These are phyloP conservation scores for Sinotaia quadrata DNA, from an alignment of 2,888 invertebrate species.

Conservation along the genomic window DNA sequence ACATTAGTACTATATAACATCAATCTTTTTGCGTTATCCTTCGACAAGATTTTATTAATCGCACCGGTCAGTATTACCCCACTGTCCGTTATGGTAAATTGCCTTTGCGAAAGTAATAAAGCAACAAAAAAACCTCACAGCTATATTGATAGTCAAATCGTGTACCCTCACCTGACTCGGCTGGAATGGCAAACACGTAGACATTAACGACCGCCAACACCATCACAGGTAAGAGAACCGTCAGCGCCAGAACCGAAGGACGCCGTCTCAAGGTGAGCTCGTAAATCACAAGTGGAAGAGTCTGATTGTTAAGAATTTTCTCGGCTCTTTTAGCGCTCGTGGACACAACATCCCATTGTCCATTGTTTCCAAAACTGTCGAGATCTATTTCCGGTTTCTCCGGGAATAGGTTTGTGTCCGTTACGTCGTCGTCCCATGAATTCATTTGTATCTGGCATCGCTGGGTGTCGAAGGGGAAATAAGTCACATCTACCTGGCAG, in stretches of 20 bases:
- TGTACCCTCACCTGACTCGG: slow-evolving; percentile 3
- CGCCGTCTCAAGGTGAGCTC: slow-evolving; percentile 13
- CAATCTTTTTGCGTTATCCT: too few relatives aligned
- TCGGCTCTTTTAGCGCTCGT: background rate
- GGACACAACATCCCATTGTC: slow-evolving; percentile 8
- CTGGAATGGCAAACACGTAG: slow-evolving; percentile 20
- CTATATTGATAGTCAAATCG: too few relatives aligned
- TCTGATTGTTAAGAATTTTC: background rate
- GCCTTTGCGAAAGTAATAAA: too few relatives aligned
- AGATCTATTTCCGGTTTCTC: background rate
- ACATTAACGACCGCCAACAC: slow-evolving; percentile 17
- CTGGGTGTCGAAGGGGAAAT: slow-evolving; percentile 20
- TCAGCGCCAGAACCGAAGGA: slow-evolving; percentile 13
- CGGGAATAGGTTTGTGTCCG: background rate
- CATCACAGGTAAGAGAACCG: slow-evolving; percentile 14
- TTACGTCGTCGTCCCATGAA: slow-evolving; percentile 1
- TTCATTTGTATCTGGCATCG: background rate
- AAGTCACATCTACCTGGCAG: slow-evolving; percentile 20
- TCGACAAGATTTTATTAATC: too few relatives aligned
- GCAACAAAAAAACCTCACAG: too few relatives aligned
- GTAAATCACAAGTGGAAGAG: background rate
- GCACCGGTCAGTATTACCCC: too few relatives aligned
- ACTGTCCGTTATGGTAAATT: too few relatives aligned
- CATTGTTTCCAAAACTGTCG: background rate
- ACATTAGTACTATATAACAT: too few relatives aligned